These are phyloP conservation scores for Macrosiphum euphorbiae DNA, from an alignment of 2,888 invertebrate genomes.

Conservation along the genomic window DNA sequence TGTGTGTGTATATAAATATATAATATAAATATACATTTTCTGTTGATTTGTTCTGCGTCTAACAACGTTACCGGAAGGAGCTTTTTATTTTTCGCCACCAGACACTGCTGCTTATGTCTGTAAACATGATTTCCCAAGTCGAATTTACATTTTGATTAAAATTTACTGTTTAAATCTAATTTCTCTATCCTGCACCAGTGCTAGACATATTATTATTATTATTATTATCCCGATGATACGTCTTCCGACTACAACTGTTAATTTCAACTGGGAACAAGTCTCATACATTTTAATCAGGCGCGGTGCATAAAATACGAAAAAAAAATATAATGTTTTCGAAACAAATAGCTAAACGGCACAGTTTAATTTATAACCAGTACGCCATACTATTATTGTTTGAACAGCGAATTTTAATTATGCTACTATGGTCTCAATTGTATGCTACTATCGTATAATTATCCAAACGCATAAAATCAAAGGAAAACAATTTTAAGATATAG, in stretches of 20 bases:
- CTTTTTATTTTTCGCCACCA: slow-evolving; percentile 23
- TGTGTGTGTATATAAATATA: too few relatives aligned
- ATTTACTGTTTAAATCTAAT: slow-evolving; percentile 15
- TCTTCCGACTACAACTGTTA: neutral
- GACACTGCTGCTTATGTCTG: neutral
- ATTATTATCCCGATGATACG: neutral
- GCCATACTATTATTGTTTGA: neutral
- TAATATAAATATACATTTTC: slow-evolving; percentile 2
- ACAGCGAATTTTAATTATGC: neutral
- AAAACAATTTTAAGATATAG: neutral
- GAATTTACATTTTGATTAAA: slow-evolving; percentile 53
- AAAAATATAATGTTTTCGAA: neutral
- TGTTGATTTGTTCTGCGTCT: neutral
- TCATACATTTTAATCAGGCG: neutral
- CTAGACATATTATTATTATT: slow-evolving; percentile 1
- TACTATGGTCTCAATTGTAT: neutral
- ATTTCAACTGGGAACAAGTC: neutral
- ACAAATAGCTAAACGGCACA: neutral
- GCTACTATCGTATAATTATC: neutral
- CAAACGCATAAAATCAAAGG: neutral
- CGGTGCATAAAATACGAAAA: neutral
- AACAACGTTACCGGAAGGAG: neutral
- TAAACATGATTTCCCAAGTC: slow-evolving; percentile 33
- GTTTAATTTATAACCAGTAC: neutral
- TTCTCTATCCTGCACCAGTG: neutral